phyloP scores from a whole-genome alignment of 2,888 invertebrate species.

The Micoletzkya japonica region DNA sequence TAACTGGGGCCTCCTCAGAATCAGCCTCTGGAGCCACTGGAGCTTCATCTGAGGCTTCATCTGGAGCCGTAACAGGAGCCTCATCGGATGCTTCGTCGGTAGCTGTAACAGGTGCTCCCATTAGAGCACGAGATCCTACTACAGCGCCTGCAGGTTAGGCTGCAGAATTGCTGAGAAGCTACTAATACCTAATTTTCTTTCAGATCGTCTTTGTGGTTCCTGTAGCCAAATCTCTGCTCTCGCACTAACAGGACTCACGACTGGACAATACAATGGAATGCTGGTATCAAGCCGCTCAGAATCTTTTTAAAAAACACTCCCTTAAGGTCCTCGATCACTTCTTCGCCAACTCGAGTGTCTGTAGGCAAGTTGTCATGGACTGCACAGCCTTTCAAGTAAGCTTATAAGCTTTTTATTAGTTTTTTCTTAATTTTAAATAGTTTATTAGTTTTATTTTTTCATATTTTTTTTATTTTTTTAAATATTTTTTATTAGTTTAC shows the following conservation, averaged over 20 bases:
- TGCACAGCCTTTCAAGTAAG: slow-evolving; percentile 1
- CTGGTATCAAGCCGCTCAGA: background rate
- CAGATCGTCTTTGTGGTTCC: too few relatives aligned
- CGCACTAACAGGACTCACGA: background rate
- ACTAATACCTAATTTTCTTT: too few relatives aligned
- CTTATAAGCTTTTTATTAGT: too few relatives aligned
- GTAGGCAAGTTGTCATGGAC: slow-evolving; percentile 4
- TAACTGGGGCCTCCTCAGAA: background rate
- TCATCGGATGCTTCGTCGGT: background rate
- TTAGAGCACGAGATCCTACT: background rate
- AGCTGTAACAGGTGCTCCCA: background rate
- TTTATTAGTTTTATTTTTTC: too few relatives aligned
- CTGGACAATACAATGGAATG: slow-evolving; percentile 23
- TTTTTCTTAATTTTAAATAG: too few relatives aligned
- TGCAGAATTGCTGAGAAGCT: too few relatives aligned
- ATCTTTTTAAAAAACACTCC: background rate
- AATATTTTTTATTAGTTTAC: background rate
- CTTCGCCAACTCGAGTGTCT: slow-evolving; percentile 8
- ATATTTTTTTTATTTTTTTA: too few relatives aligned
- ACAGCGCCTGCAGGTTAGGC: background rate
- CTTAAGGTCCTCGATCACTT: slow-evolving; percentile 27
- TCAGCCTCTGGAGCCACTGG: background rate
- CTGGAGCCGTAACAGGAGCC: background rate
- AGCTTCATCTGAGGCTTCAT: background rate
- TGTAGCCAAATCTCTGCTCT: slow-evolving; percentile 8